Evolutionary conservation across 2,797 vertebrate genomes (phyloP).

Genomic region (Callimico goeldii): DNA sequence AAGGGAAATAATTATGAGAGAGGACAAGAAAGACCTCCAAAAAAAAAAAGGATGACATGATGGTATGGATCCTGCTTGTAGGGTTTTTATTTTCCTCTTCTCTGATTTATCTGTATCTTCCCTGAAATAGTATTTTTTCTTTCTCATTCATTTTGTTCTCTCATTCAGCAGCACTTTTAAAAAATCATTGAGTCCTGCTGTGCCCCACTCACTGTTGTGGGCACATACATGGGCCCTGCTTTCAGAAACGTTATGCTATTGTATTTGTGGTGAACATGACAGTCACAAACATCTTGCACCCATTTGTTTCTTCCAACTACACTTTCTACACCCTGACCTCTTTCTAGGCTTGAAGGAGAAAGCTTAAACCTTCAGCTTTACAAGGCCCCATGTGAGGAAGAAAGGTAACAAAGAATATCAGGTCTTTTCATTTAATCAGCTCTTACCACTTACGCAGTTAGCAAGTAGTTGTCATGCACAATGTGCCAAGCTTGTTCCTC

Average conservation of each 20-base stretch:
- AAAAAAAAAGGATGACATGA: background rate
- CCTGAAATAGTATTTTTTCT: background rate
- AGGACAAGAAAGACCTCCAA: background rate
- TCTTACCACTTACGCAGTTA: background rate
- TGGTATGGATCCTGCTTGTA: background rate
- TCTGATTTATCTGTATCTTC: background rate
- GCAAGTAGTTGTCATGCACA: background rate
- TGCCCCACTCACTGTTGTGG: too few relatives aligned
- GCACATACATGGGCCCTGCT: background rate
- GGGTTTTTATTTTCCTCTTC: background rate
- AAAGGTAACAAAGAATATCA: background rate
- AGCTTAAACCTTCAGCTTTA: background rate
- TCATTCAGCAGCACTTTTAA: background rate
- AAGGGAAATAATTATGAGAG: background rate
- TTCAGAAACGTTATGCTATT: background rate
- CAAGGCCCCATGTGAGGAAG: background rate
- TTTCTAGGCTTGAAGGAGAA: background rate
- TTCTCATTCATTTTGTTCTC: background rate
- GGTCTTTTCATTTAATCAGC: background rate
- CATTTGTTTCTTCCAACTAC: background rate
- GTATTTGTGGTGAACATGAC: background rate
- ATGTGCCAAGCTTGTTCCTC: background rate
- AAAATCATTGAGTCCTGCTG: background rate
- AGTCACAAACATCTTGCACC: background rate
- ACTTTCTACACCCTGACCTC: background rate